These are phyloP conservation scores for Epsilonema sp. DNA, from an alignment of 2,888 invertebrate genomes.

Conservation along the genomic window DNA sequence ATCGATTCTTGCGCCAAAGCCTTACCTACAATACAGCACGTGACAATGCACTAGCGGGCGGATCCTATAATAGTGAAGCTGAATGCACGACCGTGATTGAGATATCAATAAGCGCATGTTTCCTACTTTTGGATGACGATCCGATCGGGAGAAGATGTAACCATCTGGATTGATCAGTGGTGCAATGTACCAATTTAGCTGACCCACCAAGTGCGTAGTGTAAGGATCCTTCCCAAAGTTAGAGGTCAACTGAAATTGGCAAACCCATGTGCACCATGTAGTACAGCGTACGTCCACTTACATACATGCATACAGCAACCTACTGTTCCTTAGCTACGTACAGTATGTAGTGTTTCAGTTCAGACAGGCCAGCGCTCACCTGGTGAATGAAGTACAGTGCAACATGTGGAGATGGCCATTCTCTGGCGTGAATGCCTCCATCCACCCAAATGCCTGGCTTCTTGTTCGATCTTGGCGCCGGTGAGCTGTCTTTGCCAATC, in stretches of 20 bases:
- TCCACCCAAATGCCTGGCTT: constrained; percentile 27
- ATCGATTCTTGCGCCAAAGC: constrained; percentile 27
- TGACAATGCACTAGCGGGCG: too few species aligned
- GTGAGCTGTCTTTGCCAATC: constrained; percentile 17
- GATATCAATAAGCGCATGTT: too few species aligned
- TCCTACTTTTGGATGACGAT: constrained; percentile 18
- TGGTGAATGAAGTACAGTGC: constrained; percentile 27
- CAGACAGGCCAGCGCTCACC: too few species aligned
- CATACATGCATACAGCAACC: too few species aligned
- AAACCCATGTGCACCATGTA: too few species aligned
- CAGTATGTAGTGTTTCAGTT: too few species aligned
- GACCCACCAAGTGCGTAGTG: constrained; percentile 18
- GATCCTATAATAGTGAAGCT: too few species aligned
- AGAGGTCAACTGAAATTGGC: constrained; percentile 8
- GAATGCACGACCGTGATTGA: too few species aligned
- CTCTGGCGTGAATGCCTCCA: constrained; percentile 24
- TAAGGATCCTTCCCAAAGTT: constrained; percentile 19
- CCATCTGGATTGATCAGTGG: constrained; percentile 26
- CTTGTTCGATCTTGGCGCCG: constrained; percentile 12
- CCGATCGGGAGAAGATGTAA: constrained; percentile 23
- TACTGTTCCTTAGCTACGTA: too few species aligned
- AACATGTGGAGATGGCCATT: constrained; percentile 27
- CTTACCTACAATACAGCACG: constrained; percentile 18
- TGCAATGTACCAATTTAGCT: constrained; percentile 22
- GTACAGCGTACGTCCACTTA: too few species aligned